Evolutionary conservation across 2,113 vertebrate genomes (phyloP).

Genomic region (Hyaena hyaena): DNA sequence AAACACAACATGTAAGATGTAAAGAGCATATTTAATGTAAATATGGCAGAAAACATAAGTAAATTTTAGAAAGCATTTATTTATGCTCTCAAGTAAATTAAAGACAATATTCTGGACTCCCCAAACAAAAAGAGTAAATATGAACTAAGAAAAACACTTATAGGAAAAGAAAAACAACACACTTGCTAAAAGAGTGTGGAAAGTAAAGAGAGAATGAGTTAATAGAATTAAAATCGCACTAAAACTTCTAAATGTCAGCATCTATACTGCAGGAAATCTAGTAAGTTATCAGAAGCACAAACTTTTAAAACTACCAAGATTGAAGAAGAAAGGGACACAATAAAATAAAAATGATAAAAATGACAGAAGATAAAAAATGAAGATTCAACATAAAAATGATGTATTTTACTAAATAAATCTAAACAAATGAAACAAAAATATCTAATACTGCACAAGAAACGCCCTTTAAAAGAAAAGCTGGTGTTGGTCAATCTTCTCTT

Average conservation of each 20-base stretch:
- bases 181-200: slow-evolving; percentile 11
- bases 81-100: background rate
- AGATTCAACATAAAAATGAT: slow-evolving; percentile 37
- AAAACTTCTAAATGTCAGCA: slow-evolving; percentile 13
- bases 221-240: background rate
- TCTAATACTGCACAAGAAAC: background rate
- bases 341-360: background rate
- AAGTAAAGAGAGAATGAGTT: background rate
- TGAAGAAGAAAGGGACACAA: background rate
- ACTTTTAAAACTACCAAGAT: slow-evolving; percentile 23
- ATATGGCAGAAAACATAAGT: background rate
- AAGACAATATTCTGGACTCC: background rate
- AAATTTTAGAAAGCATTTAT: slow-evolving; percentile 44
- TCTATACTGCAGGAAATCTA: background rate
- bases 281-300: background rate
- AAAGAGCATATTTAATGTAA: background rate
- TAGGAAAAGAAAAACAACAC: background rate
- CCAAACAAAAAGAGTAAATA: background rate
- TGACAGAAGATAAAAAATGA: background rate
- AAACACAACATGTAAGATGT: background rate
- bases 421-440: slow-evolving; percentile 22
- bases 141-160: background rate
- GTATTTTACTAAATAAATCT: slow-evolving; percentile 21
- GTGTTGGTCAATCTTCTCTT: background rate
- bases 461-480: background rate